Base-by-base conservation (phyloP, 2,888 invertebrate species). In the Erebia palarica region DNA sequence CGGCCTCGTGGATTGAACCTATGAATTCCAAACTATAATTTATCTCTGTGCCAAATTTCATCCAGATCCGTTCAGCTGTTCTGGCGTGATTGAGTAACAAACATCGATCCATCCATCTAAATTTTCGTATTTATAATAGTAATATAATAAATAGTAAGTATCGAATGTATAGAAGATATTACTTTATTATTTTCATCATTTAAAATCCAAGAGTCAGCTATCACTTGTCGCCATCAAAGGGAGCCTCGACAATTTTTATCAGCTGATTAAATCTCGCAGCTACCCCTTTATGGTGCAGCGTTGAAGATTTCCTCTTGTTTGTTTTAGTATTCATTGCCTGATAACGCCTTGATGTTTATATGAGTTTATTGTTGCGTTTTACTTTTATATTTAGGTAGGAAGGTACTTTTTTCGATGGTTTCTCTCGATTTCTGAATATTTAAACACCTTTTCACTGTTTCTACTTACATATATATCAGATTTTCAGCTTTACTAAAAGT, bases 201-300 rank as follows among this genome's bases (percentile, higher is more conserved):
- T 53, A 3, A 47, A 11, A 65, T 42, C 5, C 55, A 42, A 21
- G 36, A 67, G 27, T 16, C 67, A 58, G 66, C 47, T 87, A 90
- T 90, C 89, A 75, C 36, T 65, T 68, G 81, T 79, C 85, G 88
- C 85, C 87, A 91, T 89, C 89, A 83, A 83, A 80, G 83, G 81
- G 74, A 78, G 81, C 83, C 59, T 79, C 80, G 81, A 86, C 86
- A 88, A 84, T 85, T 90, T 89, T 89, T 91, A 92, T 92, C 91
- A 84, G 84, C 80, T 87, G 86, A 91, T 91, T 88, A 90, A 88
- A 91, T 91, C 90, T 82, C 78, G 79, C 81, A 84, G 87, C 88
- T 89, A 90, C 90, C 91, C 90, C 87, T 91, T 90, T 89, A 90
- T 86, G 78, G 82, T 73, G 69, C 73, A 78, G 78, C 80, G 78